These are phyloP conservation scores for Scomberomorus guttatus DNA, from an alignment of 2,797 vertebrate species.

Conservation along the genomic window DNA sequence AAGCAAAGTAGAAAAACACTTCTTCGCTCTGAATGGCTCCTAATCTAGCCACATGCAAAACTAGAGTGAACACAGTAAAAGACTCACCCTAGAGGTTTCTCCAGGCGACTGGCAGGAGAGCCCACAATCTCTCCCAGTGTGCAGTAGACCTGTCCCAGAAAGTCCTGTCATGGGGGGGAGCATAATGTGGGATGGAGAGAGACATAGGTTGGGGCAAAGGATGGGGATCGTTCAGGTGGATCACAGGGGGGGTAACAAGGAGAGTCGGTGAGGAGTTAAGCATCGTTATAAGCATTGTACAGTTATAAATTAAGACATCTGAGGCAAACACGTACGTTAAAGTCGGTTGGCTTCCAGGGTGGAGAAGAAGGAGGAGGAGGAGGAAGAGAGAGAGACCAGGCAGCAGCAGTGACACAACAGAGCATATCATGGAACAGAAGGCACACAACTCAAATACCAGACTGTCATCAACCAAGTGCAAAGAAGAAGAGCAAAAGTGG, in stretches of 20 bases:
- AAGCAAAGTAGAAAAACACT: constrained; percentile 2
- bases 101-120: constrained; percentile 92
- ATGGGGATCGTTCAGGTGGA: constrained; percentile 55
- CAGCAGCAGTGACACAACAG: constrained; percentile 87
- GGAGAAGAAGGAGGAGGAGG: constrained; percentile 74
- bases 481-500: constrained; percentile 65
- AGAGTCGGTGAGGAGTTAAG: constrained; percentile 72
- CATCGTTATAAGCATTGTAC: constrained; percentile 70
- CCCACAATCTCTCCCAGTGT: constrained; percentile 96
- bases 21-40: not conserved
- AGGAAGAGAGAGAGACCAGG: constrained; percentile 82
- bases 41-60: not conserved
- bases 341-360: constrained; percentile 87
- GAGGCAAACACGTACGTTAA: constrained; percentile 89
- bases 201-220: constrained; percentile 43
- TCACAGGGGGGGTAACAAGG: constrained; percentile 65
- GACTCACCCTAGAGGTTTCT: constrained; percentile 94
- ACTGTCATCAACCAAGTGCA: constrained; percentile 79
- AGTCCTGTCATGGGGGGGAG: constrained; percentile 87
- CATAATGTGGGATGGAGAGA: constrained; percentile 59
- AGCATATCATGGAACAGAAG: constrained; percentile 88
- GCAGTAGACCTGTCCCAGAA: constrained; percentile 94
- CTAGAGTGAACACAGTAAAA: not conserved
- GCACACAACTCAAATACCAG: constrained; percentile 83
- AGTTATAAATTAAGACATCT: constrained; percentile 76